phyloP scores from a whole-genome alignment of 1,140 invertebrate species.

The Homalodisca vitripennis region DNA sequence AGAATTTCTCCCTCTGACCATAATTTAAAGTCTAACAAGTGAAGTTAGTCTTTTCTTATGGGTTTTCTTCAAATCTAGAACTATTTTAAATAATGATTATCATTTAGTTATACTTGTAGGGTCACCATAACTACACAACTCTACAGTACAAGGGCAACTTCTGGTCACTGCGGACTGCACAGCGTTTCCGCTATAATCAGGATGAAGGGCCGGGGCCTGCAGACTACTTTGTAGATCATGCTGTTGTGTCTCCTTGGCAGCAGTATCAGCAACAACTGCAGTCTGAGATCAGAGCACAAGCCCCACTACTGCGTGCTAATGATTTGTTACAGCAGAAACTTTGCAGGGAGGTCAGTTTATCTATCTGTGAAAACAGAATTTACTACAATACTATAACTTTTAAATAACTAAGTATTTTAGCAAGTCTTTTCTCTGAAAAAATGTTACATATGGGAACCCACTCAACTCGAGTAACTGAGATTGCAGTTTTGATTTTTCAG shows the following conservation, averaged over 20 bases:
- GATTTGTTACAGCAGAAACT: not conserved
- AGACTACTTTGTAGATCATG: not conserved
- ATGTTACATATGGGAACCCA: too few relatives aligned
- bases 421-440: too few relatives aligned
- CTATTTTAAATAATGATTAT: too few relatives aligned
- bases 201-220: not conserved
- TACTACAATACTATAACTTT: too few relatives aligned
- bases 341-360: not conserved
- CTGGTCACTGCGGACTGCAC: not conserved
- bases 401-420: too few relatives aligned
- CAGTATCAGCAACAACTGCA: not conserved
- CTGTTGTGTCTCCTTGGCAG: not conserved
- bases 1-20: too few relatives aligned
- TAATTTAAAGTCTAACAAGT: too few relatives aligned
- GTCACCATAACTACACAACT: conserved; percentile 2
- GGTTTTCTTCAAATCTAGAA: too few relatives aligned
- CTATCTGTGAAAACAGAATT: not conserved
- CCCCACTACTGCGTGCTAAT: not conserved
- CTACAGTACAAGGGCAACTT: conserved; percentile 6
- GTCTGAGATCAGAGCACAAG: not conserved
- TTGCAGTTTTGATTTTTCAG: too few relatives aligned
- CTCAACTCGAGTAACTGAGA: too few relatives aligned
- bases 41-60: too few relatives aligned
- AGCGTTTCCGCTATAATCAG: not conserved
- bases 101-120: too few relatives aligned